phyloP scores from a whole-genome alignment of 1,140 invertebrate genomes.

The Cryptotermes secundus region DNA sequence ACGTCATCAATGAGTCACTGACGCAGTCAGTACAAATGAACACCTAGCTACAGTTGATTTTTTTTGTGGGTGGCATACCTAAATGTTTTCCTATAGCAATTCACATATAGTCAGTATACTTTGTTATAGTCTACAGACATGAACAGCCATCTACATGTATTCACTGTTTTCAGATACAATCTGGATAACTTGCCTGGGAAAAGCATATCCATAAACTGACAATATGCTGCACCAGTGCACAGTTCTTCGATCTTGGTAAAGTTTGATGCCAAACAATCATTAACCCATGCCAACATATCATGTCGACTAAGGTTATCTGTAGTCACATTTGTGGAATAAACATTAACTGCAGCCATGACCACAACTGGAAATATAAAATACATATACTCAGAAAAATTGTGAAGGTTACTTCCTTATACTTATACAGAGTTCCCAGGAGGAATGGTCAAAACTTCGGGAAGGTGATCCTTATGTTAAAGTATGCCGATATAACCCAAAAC shows the following conservation, averaged over 20 bases:
- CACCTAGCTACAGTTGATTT: too few species aligned
- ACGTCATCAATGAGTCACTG: too few species aligned
- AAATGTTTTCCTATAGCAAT: too few species aligned
- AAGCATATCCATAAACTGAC: conserved; percentile 99
- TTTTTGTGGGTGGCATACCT: too few species aligned
- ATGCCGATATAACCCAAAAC: too few species aligned
- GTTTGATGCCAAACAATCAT: conserved; percentile 90
- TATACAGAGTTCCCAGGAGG: conserved; percentile 71
- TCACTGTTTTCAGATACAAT: too few species aligned
- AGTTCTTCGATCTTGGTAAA: conserved; percentile 98
- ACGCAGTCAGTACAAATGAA: too few species aligned
- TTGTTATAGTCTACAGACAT: not conserved
- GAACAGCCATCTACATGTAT: not conserved
- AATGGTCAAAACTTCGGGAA: too few species aligned
- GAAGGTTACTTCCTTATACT: conserved; percentile 43
- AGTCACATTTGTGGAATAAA: conserved; percentile 97
- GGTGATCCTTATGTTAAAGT: too few species aligned
- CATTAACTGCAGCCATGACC: conserved; percentile 85
- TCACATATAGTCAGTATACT: too few species aligned
- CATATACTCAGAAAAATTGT: conserved; percentile 43
- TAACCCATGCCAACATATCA: conserved; percentile 98
- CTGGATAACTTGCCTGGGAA: conserved; percentile 74
- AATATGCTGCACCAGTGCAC: conserved; percentile 95
- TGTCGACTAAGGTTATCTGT: conserved; percentile 96
- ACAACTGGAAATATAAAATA: conserved; percentile 28